These are phyloP conservation scores for Whitmania pigra DNA, from an alignment of 1,140 invertebrate genomes.

Conservation along the genomic window DNA sequence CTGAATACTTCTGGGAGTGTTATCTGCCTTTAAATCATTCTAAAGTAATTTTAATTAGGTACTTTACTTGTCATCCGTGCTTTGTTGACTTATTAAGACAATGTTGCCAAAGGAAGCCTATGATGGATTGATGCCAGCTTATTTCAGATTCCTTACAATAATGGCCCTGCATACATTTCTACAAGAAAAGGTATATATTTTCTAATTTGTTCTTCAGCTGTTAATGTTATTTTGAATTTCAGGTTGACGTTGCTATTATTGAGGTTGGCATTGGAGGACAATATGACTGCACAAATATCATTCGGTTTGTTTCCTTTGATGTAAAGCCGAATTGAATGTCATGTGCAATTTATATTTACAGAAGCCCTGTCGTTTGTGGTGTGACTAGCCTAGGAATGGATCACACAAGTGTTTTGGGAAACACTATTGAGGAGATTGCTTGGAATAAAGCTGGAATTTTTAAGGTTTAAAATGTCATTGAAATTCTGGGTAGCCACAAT, in stretches of 20 bases:
- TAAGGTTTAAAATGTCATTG: conserved; percentile 47
- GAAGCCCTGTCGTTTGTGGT: conserved; percentile 66
- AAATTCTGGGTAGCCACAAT: neutral
- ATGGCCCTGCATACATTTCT: conserved; percentile 80
- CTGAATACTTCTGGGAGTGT: conserved; percentile 67
- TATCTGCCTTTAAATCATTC: conserved; percentile 41
- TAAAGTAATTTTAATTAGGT: neutral
- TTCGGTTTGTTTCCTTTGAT: conserved; percentile 49
- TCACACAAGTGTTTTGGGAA: conserved; percentile 66
- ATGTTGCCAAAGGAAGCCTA: conserved; percentile 25
- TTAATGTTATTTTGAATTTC: neutral
- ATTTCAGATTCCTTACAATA: conserved; percentile 86
- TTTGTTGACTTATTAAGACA: neutral
- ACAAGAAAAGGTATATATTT: conserved; percentile 57
- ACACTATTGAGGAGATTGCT: conserved; percentile 73
- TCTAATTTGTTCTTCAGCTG: neutral
- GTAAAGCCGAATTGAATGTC: too few species aligned
- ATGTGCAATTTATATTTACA: conserved; percentile 27
- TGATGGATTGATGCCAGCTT: conserved; percentile 60
- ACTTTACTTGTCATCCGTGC: neutral
- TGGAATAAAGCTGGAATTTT: conserved; percentile 92
- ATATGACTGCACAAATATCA: conserved; percentile 82
- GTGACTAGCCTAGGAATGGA: conserved; percentile 84
- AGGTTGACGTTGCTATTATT: conserved; percentile 72
- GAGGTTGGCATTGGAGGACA: conserved; percentile 96